Percentiles rank a stretch among this genome's conserved stretches.
Conservation (phyloP, 1,140 invertebrate genomes). For the Zaprionus taronus region DNA sequence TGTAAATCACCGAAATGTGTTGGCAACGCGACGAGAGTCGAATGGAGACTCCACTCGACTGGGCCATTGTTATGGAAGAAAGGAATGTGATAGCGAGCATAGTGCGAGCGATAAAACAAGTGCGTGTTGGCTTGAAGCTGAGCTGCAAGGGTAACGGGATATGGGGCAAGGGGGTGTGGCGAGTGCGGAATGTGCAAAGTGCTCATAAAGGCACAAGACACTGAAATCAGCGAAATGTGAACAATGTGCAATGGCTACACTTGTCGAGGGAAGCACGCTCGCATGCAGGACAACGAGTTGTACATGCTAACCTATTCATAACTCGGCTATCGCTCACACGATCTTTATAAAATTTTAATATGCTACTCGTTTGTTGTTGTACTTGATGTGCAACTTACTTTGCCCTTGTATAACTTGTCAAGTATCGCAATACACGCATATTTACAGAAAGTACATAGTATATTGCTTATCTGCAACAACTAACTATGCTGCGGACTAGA, state of each 20-base stretch:
- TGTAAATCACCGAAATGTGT: constrained; percentile 80
- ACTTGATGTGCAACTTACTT: background rate
- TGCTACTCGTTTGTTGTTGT: background rate
- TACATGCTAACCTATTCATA: constrained; percentile 26
- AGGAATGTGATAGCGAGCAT: constrained; percentile 37
- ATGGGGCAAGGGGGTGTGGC: background rate
- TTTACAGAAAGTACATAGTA: background rate
- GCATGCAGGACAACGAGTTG: background rate
- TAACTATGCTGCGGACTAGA: no score
- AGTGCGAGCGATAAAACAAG: constrained; percentile 52
- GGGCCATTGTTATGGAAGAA: constrained; percentile 48
- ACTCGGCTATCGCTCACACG: constrained; percentile 25
- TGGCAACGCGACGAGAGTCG: constrained; percentile 38
- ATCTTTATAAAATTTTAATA: constrained; percentile 17
- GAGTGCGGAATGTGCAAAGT: constrained; percentile 42
- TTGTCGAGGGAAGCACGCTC: background rate
- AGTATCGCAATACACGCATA: background rate
- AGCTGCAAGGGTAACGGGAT: background rate
- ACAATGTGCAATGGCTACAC: constrained; percentile 26
- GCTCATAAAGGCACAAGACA: constrained; percentile 49
- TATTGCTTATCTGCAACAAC: no score
- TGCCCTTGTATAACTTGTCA: background rate
- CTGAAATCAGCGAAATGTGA: constrained; percentile 43
- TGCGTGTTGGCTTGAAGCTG: constrained; percentile 35
- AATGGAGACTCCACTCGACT: constrained; percentile 11